A percentile compares a stretch with the other conserved stretches of the same genome.
Evolutionary conservation across 1,140 invertebrate species (phyloP).

Genomic region (Drosophila ogumai): DNA sequence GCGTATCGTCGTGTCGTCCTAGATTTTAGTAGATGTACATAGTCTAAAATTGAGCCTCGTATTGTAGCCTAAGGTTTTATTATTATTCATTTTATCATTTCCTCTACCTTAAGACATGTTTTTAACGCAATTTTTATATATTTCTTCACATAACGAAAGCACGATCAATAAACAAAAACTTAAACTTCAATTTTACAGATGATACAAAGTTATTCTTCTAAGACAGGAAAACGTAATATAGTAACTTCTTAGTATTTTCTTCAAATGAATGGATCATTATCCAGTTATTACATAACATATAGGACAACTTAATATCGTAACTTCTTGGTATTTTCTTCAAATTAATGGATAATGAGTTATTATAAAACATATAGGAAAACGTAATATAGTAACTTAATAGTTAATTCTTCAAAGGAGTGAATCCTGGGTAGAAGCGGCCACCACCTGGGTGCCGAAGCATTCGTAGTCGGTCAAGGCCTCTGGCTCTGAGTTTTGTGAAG

Average conservation of each 20-base stretch:
- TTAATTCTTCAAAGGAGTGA: neutral
- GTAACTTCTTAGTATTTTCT: too few relatives aligned
- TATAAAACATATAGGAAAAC: too few relatives aligned
- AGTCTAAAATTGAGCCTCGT: slow-evolving; percentile 20
- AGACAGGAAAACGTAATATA: too few relatives aligned
- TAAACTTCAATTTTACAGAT: slow-evolving; percentile 12
- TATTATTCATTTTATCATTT: slow-evolving; percentile 26
- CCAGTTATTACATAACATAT: too few relatives aligned
- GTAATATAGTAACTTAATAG: too few relatives aligned
- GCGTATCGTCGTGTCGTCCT: slow-evolving; percentile 8
- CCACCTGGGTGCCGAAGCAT: slow-evolving; percentile 49
- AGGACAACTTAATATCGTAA: too few relatives aligned
- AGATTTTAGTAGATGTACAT: slow-evolving; percentile 22
- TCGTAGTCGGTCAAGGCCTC: slow-evolving; percentile 25
- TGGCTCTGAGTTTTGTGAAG: slow-evolving; percentile 5
- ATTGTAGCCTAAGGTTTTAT: slow-evolving; percentile 34
- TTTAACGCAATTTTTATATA: slow-evolving; percentile 64
- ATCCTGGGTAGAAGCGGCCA: slow-evolving; percentile 50
- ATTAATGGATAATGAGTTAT: too few relatives aligned
- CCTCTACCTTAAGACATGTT: slow-evolving; percentile 27
- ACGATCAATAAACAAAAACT: slow-evolving; percentile 24
- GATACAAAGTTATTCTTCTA: too few relatives aligned
- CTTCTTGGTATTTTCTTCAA: too few relatives aligned
- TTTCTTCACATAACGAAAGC: slow-evolving; percentile 14
- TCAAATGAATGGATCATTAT: too few relatives aligned